These are phyloP conservation scores for Hippasteria phrygiana DNA, from an alignment of 53 echinoderm and acorn worm genomes.

Conservation along the genomic window DNA sequence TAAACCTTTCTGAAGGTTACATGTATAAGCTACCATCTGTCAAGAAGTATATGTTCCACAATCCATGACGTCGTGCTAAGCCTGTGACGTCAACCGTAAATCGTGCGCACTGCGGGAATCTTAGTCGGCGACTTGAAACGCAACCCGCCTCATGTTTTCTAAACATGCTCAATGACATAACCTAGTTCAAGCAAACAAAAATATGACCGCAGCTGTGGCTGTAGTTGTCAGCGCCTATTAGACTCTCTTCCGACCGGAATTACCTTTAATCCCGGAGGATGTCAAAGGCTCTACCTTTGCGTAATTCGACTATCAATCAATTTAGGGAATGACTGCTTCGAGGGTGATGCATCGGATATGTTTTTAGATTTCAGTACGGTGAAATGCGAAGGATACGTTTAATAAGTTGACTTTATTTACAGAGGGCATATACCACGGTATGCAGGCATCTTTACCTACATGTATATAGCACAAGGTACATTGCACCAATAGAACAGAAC, in stretches of 20 bases:
- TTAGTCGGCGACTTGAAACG: neutral
- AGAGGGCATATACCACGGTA: no score
- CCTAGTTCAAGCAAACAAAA: neutral
- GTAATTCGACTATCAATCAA: neutral
- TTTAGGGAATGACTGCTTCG: neutral
- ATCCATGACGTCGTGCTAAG: neutral
- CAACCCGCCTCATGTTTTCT: neutral
- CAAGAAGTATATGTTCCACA: neutral
- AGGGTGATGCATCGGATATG: neutral
- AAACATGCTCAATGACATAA: neutral
- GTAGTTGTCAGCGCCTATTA: neutral
- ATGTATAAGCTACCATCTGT: no score
- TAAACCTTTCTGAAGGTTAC: no score
- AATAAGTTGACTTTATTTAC: no score
- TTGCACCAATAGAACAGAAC: no score
- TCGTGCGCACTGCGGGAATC: neutral
- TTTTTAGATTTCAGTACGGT: slow-evolving; percentile 1
- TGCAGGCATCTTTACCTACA: no score
- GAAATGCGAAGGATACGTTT: neutral
- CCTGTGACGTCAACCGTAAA: neutral
- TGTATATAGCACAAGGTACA: no score
- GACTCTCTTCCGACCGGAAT: neutral
- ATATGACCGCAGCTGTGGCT: neutral
- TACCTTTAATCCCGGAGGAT: neutral
- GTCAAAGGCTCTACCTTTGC: neutral